Evolutionary conservation across 2,888 invertebrate species (phyloP), one percentile per base, ranked within the genome.

Genomic region (Entomobrya multifasciata): DNA sequence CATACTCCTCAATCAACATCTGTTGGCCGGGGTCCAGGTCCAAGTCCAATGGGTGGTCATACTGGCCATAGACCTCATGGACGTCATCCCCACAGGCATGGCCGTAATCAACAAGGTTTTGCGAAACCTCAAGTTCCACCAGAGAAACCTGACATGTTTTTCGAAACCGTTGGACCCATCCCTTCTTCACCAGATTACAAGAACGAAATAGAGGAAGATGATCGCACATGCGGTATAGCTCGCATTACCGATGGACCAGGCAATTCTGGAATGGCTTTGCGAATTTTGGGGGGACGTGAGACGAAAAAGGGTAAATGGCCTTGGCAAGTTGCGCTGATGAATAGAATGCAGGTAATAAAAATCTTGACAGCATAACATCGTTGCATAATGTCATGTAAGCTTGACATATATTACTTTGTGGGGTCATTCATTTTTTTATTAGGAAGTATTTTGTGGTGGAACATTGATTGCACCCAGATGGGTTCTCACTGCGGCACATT

Each of bases 241-340:
- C 84, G 88, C 20, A 86, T 87, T 11, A 89, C 87, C 0, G 87
- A 87, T 11, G 77, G 65, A 2, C 87, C 87, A 62, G 60, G 62
- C 13, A 81, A 87, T 36, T 82, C 62, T 36, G 90, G 91, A 52
- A 70, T 90, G 25, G 49, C 92, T 91, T 93, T 96, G 87, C 95
- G 96, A 90, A 98, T 98, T 87, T 96, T 98, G 83, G 98, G 98
- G 0, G 98, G 98, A 0, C 94, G 95, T 78, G 95, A 96, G 55
- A 94, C 97, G 0, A 93, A 94, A 13, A 95, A 95, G 72, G 96
- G 97, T 52, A 96, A 96, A 92, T 98, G 98, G 98, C 88, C 87
- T 0, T 98, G 98, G 98, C 97, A 98, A 93, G 97, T 97, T 22
- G 97, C 96, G 77, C 95, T 98, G 78, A 94, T 98, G 86, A 98